A percentile compares a stretch with the other conserved stretches of the same genome.
Conservation (phyloP, 2,797 vertebrate genomes). For the Antrozous pallidus region DNA sequence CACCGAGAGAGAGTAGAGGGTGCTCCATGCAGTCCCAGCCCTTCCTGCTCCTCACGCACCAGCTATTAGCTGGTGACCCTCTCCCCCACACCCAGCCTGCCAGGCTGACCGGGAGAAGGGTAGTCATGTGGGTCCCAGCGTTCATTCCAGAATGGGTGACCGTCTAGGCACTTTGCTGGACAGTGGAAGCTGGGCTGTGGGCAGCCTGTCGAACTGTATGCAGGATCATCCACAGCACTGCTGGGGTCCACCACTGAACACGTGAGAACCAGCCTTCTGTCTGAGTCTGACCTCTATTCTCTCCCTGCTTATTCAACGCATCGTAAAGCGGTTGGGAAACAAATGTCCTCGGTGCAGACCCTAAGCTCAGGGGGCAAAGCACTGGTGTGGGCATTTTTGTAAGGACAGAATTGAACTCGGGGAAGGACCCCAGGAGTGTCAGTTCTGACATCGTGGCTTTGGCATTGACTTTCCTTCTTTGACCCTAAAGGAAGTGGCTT, state of each 20-base stretch:
- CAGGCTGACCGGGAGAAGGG: accelerated
- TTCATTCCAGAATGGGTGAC: neutral
- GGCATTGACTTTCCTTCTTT: neutral
- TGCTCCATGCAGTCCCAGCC: too few relatives aligned
- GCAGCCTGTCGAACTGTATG: neutral
- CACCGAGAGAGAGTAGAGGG: neutral
- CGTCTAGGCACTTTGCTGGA: neutral
- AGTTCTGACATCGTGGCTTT: neutral
- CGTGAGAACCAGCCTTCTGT: accelerated
- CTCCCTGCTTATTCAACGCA: neutral
- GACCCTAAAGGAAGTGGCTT: neutral
- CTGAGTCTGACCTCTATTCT: neutral
- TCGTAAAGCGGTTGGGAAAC: neutral
- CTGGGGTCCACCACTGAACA: neutral
- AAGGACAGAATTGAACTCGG: neutral
- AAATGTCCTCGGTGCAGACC: accelerated
- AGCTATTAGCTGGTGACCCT: neutral
- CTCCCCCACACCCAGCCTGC: neutral
- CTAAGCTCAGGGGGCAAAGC: neutral
- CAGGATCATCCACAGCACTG: accelerated
- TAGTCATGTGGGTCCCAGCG: accelerated
- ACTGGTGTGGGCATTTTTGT: neutral
- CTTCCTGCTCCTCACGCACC: neutral
- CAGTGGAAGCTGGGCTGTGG: neutral
- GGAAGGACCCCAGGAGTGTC: neutral